Evolutionary conservation across 2,888 invertebrate genomes (phyloP).

Genomic region (Andrena bucephala): DNA sequence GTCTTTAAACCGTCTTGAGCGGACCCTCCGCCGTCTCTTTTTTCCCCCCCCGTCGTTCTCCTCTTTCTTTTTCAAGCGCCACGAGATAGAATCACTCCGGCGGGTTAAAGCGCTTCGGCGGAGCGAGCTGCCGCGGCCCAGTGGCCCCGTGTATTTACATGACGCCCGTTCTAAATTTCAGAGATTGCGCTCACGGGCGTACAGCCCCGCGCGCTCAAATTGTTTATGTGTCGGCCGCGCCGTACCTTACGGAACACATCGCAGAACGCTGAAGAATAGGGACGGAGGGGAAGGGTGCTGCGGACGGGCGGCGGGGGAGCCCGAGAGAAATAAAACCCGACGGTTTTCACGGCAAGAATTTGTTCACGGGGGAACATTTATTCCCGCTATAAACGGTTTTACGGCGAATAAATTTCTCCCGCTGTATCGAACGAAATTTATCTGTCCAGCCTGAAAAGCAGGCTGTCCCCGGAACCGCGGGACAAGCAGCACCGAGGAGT

Average conservation of each 20-base stretch:
- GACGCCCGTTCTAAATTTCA: conserved; percentile 19
- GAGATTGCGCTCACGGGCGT: conserved; percentile 2
- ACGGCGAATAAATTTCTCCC: conserved; percentile 47
- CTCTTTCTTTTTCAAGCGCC: background rate
- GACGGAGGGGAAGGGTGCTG: background rate
- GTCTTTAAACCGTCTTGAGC: background rate
- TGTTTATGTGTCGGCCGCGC: conserved; percentile 27
- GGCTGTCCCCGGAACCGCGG: too few relatives aligned
- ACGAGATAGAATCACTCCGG: background rate
- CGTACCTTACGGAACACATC: conserved; percentile 14
- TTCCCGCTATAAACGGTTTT: conserved; percentile 46
- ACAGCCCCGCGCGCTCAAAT: background rate
- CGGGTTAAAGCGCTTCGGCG: conserved; percentile 11
- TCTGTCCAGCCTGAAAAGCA: conserved; percentile 27
- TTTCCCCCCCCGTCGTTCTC: too few relatives aligned
- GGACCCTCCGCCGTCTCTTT: background rate
- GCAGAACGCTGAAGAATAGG: background rate
- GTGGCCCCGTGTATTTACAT: background rate
- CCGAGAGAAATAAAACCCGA: conserved; percentile 35
- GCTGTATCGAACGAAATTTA: conserved; percentile 56
- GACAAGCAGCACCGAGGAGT: too few relatives aligned
- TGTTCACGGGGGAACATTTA: conserved; percentile 49
- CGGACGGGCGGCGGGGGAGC: background rate
- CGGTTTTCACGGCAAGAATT: conserved; percentile 46
- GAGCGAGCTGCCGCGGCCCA: background rate